These are phyloP conservation scores for Hucho hucho DNA, from an alignment of 2,113 vertebrate genomes.

Conservation along the genomic window DNA sequence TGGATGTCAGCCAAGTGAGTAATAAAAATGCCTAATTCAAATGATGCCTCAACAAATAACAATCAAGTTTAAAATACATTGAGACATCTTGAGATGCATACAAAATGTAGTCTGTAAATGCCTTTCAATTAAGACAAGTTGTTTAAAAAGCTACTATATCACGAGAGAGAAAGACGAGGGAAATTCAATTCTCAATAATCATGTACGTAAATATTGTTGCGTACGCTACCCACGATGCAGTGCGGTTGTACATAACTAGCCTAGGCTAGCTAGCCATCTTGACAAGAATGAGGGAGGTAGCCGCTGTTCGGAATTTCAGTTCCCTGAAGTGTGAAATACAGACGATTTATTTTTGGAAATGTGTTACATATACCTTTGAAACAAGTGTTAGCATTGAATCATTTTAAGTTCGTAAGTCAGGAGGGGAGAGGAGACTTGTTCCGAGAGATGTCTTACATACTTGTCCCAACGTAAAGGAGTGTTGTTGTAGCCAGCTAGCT, in stretches of 20 bases:
- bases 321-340: conserved; percentile 24
- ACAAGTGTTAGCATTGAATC: conserved; percentile 17
- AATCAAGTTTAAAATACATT: no score
- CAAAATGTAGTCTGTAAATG: no score
- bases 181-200: not conserved
- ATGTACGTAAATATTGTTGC: not conserved
- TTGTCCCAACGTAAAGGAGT: conserved; percentile 81
- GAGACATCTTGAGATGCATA: no score
- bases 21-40: no score
- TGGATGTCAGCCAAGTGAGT: no score
- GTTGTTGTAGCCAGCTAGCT: conserved; percentile 61
- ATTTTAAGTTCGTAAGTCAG: conserved; percentile 5
- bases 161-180: no score
- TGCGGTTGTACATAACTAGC: no score
- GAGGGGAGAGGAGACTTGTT: conserved; percentile 34
- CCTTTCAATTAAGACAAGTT: not conserved
- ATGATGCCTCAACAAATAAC: no score
- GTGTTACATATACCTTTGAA: not conserved
- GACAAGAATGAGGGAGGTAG: no score
- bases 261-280: no score
- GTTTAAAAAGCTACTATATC: no score
- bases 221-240: no score
- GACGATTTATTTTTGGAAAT: not conserved
- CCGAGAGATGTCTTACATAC: conserved; percentile 76
- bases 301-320: conserved; percentile 34